These are phyloP conservation scores for Petaurus breviceps DNA, from an alignment of 2,113 vertebrate species.

Conservation along the genomic window DNA sequence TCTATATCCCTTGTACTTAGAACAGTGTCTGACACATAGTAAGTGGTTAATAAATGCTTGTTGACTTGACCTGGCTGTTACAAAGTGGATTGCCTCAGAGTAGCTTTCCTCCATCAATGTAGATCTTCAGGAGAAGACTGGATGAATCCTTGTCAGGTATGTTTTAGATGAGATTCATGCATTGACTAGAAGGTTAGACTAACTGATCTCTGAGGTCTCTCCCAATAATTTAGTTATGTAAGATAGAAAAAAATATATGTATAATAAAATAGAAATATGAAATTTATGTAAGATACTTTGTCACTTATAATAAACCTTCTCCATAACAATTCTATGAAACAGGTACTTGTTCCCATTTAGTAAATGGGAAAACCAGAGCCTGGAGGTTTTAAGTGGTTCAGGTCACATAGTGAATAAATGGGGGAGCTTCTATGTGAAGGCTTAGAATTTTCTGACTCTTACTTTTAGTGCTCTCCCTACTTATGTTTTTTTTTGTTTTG, in stretches of 20 bases:
- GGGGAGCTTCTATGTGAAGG: background rate
- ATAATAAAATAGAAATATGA: too few relatives aligned
- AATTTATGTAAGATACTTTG: too few relatives aligned
- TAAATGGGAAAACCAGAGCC: background rate
- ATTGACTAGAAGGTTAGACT: background rate
- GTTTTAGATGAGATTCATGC: background rate
- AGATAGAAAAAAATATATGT: too few relatives aligned
- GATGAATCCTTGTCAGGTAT: background rate
- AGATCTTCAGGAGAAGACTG: background rate
- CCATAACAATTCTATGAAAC: background rate
- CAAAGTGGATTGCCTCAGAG: background rate
- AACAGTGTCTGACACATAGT: background rate
- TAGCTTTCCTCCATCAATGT: background rate
- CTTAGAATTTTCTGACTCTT: background rate
- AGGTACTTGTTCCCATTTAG: background rate
- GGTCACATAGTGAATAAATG: background rate
- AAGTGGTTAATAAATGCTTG: background rate
- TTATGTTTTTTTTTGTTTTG: too few relatives aligned
- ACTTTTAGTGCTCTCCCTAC: background rate
- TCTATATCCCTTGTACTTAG: background rate
- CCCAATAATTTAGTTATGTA: background rate
- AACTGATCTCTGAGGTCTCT: background rate
- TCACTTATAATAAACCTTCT: background rate
- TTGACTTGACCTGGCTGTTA: background rate
- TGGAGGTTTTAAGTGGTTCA: background rate